A percentile compares a stretch with the other conserved stretches of the same genome.
phyloP scores from a whole-genome alignment of 92 coral and sea anemone genomes.

The Porites evermanni region DNA sequence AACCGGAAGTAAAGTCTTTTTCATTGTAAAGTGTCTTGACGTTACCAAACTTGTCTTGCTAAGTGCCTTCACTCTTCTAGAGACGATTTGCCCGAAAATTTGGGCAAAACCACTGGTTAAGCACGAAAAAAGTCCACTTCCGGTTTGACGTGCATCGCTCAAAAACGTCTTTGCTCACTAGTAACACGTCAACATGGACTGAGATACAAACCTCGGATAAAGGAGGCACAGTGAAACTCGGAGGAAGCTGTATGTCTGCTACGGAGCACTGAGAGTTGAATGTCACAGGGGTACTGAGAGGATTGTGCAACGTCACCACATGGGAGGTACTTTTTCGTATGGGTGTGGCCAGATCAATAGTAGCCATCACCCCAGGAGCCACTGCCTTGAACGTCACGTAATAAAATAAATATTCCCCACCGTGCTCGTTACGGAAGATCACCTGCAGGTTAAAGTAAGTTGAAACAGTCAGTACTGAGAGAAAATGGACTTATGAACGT shows the following conservation, averaged over 20 bases:
- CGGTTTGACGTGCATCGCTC: too few species aligned
- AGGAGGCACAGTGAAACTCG: constrained; percentile 95
- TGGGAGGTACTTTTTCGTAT: constrained; percentile 96
- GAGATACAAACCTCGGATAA: constrained; percentile 81
- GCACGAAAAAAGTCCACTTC: too few species aligned
- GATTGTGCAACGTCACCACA: constrained; percentile 92
- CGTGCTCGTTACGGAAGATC: constrained; percentile 89
- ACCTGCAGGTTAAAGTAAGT: constrained; percentile 63
- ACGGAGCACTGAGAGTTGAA: constrained; percentile 91
- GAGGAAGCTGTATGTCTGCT: constrained; percentile 90
- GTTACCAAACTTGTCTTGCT: too few species aligned
- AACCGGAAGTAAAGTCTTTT: too few species aligned
- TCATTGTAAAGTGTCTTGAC: too few species aligned
- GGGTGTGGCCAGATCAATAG: constrained; percentile 94
- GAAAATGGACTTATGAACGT: neutral
- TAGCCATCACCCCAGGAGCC: constrained; percentile 93
- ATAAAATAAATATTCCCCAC: constrained; percentile 88
- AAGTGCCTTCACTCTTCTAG: too few species aligned
- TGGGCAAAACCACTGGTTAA: too few species aligned
- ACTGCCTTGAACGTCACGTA: constrained; percentile 97
- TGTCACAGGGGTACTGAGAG: constrained; percentile 89
- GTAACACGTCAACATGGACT: neutral
- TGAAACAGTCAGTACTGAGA: too few species aligned
- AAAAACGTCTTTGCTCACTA: too few species aligned
- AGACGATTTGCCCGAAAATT: too few species aligned